Conservation (phyloP, 2,797 vertebrate genomes). For the Sorex maritimensis region DNA sequence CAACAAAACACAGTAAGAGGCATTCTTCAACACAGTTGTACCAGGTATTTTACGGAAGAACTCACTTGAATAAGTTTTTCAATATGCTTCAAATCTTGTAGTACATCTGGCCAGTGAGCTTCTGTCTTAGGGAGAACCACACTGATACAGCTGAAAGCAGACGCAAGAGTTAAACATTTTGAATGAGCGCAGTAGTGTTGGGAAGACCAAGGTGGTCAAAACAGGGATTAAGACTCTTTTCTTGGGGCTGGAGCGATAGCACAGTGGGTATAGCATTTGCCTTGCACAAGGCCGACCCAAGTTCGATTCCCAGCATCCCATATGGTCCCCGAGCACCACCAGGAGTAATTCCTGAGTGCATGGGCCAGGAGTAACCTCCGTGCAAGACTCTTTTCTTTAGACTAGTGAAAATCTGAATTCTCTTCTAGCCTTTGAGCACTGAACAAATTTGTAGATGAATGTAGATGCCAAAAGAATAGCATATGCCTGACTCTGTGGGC, state of each 20-base stretch:
- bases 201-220: not conserved
- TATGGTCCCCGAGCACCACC: too few species aligned
- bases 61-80: conserved; percentile 86
- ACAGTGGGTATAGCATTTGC: too few species aligned
- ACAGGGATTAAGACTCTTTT: not conserved
- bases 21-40: not conserved
- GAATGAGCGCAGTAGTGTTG: not conserved
- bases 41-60: not conserved
- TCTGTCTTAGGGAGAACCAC: conserved; percentile 88
- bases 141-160: conserved; percentile 82
- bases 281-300: too few species aligned
- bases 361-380: too few species aligned
- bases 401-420: not conserved
- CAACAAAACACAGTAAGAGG: not conserved
- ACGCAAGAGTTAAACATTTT: conserved; percentile 1
- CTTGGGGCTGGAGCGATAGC: too few species aligned
- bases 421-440: not conserved
- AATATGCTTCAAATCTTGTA: conserved; percentile 86
- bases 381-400: not conserved
- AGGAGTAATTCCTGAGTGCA: too few species aligned
- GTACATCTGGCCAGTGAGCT: conserved; percentile 83
- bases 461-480: not conserved
- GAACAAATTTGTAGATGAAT: not conserved
- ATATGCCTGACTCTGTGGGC: not conserved
- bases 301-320: too few species aligned